Conservation (phyloP, 35 echinoderm and acorn worm species). For the Ophiothrix spiculata region DNA sequence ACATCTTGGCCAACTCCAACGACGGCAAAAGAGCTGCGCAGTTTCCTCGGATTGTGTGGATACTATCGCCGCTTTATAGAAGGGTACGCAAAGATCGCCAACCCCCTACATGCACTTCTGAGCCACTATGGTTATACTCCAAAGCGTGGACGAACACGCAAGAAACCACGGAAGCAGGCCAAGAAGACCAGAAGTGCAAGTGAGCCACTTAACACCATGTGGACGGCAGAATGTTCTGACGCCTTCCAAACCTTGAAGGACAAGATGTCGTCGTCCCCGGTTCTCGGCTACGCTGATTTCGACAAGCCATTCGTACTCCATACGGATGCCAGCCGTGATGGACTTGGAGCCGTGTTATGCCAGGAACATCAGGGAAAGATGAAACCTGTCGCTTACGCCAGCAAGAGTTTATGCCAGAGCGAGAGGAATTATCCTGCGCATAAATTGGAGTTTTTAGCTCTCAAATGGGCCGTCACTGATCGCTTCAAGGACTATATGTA, state of each 20-base stretch:
- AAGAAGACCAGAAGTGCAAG: neutral
- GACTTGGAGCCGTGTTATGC: constrained; percentile 33
- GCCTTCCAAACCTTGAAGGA: constrained; percentile 43
- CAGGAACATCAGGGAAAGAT: constrained; percentile 26
- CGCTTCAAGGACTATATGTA: constrained; percentile 29
- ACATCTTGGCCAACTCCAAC: constrained; percentile 18
- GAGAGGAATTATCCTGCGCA: constrained; percentile 41
- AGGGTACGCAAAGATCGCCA: constrained; percentile 19
- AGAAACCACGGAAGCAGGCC: neutral
- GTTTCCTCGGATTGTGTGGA: constrained; percentile 16
- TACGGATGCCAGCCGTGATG: constrained; percentile 23
- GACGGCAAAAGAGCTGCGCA: constrained; percentile 28
- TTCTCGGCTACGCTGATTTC: constrained; percentile 32
- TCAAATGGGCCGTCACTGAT: constrained; percentile 2
- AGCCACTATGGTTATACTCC: neutral
- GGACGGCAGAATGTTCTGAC: constrained; percentile 32
- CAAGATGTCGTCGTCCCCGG: constrained; percentile 26
- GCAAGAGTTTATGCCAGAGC: constrained; percentile 12
- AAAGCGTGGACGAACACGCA: neutral
- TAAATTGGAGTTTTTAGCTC: constrained; percentile 32
- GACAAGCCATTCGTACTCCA: constrained; percentile 34
- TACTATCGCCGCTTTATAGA: constrained; percentile 44
- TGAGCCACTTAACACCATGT: neutral
- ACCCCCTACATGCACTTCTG: constrained; percentile 30
- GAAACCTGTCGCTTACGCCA: constrained; percentile 28